Conservation (phyloP, 2,113 vertebrate species). For the Hyperopisus bebe region DNA sequence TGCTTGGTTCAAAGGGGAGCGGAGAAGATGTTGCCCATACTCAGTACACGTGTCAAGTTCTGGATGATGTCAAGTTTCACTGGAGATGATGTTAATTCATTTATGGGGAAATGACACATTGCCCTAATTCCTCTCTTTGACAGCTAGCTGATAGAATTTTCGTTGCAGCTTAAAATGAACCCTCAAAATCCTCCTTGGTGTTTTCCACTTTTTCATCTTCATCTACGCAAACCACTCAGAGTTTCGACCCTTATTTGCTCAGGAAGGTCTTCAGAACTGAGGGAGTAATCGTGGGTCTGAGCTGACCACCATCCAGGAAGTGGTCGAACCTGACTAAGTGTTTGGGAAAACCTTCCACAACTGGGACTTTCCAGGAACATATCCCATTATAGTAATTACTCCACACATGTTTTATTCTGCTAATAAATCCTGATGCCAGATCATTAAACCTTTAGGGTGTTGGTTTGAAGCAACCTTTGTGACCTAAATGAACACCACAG, state of each 20-base stretch:
- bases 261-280: not conserved
- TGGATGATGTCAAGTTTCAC: not conserved
- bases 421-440: not conserved
- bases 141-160: not conserved
- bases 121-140: not conserved
- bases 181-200: not conserved
- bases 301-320: not conserved
- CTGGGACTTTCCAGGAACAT: constrained; percentile 1
- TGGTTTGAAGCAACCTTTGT: not conserved
- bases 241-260: not conserved
- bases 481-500: not conserved
- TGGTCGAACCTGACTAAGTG: not conserved
- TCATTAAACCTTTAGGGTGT: not conserved
- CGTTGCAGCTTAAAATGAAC: not conserved
- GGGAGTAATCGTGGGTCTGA: not conserved
- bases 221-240: not conserved
- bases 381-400: not conserved
- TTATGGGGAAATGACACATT: not conserved
- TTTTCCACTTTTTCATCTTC: not conserved
- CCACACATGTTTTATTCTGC: not conserved
- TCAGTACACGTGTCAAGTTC: not conserved
- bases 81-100: not conserved
- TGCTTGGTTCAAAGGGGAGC: not conserved
- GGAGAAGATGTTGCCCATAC: not conserved
- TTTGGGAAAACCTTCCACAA: not conserved